Percentiles rank a stretch among this genome's conserved stretches.
These are phyloP conservation scores for Galeruca laticollis DNA, from an alignment of 2,888 invertebrate genomes.

Conservation along the genomic window DNA sequence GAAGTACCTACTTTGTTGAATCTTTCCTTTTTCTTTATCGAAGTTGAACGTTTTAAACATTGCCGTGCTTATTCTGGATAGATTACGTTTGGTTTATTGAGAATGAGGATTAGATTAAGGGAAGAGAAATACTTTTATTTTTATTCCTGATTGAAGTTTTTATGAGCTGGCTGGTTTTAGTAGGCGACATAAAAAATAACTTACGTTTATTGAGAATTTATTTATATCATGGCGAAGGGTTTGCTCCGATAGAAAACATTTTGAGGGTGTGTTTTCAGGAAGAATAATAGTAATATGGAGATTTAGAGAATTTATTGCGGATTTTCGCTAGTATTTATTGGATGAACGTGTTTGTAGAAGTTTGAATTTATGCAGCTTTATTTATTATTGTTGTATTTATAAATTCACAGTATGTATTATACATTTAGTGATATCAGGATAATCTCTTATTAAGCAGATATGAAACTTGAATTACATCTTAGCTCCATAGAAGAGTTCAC, in stretches of 20 bases:
- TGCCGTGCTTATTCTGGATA: slow-evolving; percentile 1
- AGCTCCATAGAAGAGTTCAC: too few species aligned
- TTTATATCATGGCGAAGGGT: not conserved
- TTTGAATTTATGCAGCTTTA: too few species aligned
- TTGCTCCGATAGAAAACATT: not conserved
- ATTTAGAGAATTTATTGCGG: not conserved
- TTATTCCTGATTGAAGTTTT: not conserved
- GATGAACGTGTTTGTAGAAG: too few species aligned
- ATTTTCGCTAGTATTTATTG: not conserved
- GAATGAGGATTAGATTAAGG: not conserved
- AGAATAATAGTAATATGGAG: not conserved
- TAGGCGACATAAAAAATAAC: slow-evolving; percentile 5
- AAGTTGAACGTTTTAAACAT: slow-evolving; percentile 7
- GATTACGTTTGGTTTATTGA: slow-evolving; percentile 5
- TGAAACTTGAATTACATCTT: too few species aligned
- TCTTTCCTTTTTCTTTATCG: slow-evolving; percentile 6
- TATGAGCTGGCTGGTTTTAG: not conserved
- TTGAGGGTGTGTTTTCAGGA: not conserved
- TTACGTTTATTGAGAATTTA: slow-evolving; percentile 7
- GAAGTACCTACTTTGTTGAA: slow-evolving; percentile 1
- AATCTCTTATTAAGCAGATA: too few species aligned
- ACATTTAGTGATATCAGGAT: too few species aligned
- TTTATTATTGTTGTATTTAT: too few species aligned
- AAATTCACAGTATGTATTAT: too few species aligned
- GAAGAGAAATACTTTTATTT: not conserved